These are phyloP conservation scores for Crax fasciolata DNA, from an alignment of 2,797 vertebrate species.

Conservation along the genomic window DNA sequence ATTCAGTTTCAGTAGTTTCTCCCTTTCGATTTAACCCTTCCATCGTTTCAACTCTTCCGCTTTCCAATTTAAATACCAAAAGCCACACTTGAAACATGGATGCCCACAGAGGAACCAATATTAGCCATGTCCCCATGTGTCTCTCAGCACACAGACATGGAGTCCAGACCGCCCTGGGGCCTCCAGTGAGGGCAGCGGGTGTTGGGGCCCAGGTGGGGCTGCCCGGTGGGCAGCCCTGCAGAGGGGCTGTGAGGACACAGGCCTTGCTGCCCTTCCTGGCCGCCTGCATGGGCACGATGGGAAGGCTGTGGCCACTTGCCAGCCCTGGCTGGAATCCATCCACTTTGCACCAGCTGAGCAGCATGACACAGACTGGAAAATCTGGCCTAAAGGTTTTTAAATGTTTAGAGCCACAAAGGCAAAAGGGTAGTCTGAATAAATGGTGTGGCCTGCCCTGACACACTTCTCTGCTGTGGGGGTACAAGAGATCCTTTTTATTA, in stretches of 20 bases:
- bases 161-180: neutral
- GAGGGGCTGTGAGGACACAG: rapidly evolving
- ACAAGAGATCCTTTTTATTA: constrained; percentile 41
- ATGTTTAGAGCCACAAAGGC: constrained; percentile 25
- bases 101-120: neutral
- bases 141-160: neutral
- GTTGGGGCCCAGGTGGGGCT: no score
- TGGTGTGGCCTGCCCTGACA: neutral
- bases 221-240: rapidly evolving
- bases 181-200: rapidly evolving
- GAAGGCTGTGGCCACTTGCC: neutral
- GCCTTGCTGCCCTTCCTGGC: neutral
- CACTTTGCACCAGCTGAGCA: constrained; percentile 49
- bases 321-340: constrained; percentile 46
- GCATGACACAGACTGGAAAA: neutral
- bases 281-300: rapidly evolving
- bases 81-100: neutral
- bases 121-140: rapidly evolving
- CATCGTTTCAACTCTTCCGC: neutral
- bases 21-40: neutral
- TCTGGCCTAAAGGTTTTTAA: constrained; percentile 44
- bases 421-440: constrained; percentile 31
- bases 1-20: neutral
- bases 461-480: constrained; percentile 13
- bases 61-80: neutral